A percentile compares a stretch with the other conserved stretches of the same genome.
Conservation (phyloP, 2,797 vertebrate genomes). For the Lycodopsis pacificus region DNA sequence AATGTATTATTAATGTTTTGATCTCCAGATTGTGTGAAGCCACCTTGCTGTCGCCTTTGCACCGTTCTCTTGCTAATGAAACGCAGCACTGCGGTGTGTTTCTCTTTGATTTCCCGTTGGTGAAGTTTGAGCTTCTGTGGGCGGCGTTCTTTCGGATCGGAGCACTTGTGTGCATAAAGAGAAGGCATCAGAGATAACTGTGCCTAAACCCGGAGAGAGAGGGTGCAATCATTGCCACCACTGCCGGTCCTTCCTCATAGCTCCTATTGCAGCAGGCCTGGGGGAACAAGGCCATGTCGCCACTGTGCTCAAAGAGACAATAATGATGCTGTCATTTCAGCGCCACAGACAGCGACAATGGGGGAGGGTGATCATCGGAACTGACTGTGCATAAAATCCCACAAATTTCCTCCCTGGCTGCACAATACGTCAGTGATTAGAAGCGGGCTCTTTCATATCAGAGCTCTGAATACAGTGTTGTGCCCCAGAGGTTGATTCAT, state of each 20-base stretch:
- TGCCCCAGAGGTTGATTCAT: slow-evolving; percentile 52
- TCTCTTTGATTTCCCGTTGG: slow-evolving; percentile 37
- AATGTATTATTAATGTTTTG: neutral
- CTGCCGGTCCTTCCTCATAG: slow-evolving; percentile 44
- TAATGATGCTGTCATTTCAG: slow-evolving; percentile 76
- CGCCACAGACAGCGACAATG: slow-evolving; percentile 63
- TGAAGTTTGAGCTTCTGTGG: slow-evolving; percentile 16
- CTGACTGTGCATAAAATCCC: slow-evolving; percentile 80
- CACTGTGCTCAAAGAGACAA: slow-evolving; percentile 67
- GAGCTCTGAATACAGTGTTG: slow-evolving; percentile 56
- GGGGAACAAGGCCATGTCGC: slow-evolving; percentile 62
- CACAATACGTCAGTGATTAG: slow-evolving; percentile 72
- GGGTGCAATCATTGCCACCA: slow-evolving; percentile 49
- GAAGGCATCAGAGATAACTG: slow-evolving; percentile 49
- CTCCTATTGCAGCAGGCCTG: slow-evolving; percentile 62
- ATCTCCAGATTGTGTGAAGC: neutral
- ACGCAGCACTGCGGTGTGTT: neutral
- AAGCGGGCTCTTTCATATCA: slow-evolving; percentile 57
- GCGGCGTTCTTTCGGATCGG: slow-evolving; percentile 34
- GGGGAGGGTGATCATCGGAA: slow-evolving; percentile 72
- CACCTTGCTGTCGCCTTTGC: neutral
- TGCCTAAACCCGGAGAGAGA: slow-evolving; percentile 15
- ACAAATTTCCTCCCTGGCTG: slow-evolving; percentile 67
- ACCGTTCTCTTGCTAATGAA: slow-evolving; percentile 9
- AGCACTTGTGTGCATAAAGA: slow-evolving; percentile 31